A percentile compares a stretch with the other conserved stretches of the same genome.
phyloP scores from a whole-genome alignment of 1,140 invertebrate genomes.

The Formica exsecta region DNA sequence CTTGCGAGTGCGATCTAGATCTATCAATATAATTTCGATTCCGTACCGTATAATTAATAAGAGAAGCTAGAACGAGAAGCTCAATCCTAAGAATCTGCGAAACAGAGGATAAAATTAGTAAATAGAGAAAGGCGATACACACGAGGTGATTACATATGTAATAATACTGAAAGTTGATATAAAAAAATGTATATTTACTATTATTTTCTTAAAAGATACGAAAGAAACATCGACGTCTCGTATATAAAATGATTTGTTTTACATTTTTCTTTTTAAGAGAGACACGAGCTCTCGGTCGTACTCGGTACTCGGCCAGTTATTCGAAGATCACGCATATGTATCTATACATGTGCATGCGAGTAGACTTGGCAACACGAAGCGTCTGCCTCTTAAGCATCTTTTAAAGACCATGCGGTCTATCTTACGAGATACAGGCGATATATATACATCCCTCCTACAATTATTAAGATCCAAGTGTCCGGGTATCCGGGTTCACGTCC shows the following conservation, averaged over 20 bases:
- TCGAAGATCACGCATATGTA: background rate
- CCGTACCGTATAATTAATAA: background rate
- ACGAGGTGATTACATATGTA: conserved; percentile 1
- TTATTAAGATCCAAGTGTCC: conserved; percentile 27
- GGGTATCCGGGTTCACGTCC: background rate
- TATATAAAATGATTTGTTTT: conserved; percentile 26
- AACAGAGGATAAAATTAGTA: background rate
- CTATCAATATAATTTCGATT: conserved; percentile 14
- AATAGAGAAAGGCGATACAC: background rate
- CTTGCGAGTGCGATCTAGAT: background rate
- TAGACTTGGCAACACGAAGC: conserved; percentile 23
- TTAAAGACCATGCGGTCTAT: conserved; percentile 48
- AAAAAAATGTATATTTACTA: conserved; percentile 69
- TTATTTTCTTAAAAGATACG: conserved; percentile 67
- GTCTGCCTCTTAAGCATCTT: conserved; percentile 44
- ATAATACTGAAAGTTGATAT: conserved; percentile 31
- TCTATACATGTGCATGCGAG: background rate
- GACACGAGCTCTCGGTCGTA: background rate
- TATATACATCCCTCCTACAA: conserved; percentile 40
- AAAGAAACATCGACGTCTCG: conserved; percentile 57
- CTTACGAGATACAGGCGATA: conserved; percentile 31
- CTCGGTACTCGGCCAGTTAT: conserved; percentile 10
- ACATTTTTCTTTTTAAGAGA: conserved; percentile 13
- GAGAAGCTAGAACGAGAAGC: background rate
- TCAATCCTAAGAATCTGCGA: background rate